These are phyloP conservation scores for Phymorhynchus buccinoides DNA, from an alignment of 1,140 invertebrate species.

Conservation along the genomic window DNA sequence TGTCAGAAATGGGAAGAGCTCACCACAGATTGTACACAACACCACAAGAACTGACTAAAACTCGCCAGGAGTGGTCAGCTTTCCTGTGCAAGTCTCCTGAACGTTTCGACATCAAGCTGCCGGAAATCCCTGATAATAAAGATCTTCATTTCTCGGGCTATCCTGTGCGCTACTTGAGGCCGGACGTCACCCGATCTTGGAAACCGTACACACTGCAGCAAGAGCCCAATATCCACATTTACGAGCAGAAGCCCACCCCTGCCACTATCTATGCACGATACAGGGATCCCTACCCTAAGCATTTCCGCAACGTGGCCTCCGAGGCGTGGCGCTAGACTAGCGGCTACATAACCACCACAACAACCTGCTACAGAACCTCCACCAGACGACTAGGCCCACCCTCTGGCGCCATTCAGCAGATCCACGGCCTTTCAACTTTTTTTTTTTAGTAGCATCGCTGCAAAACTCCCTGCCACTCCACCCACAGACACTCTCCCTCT, in stretches of 20 bases:
- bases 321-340: too few relatives aligned
- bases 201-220: constrained; percentile 62
- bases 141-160: constrained; percentile 68
- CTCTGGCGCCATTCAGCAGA: too few relatives aligned
- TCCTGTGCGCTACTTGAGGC: constrained; percentile 66
- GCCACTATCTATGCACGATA: constrained; percentile 68
- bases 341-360: too few relatives aligned
- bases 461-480: too few relatives aligned
- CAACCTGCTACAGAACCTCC: too few relatives aligned
- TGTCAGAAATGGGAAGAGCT: constrained; percentile 63
- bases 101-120: constrained; percentile 66
- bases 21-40: constrained; percentile 67
- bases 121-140: constrained; percentile 60
- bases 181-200: constrained; percentile 68
- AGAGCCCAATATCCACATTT: constrained; percentile 66
- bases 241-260: constrained; percentile 66
- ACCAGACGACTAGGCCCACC: too few relatives aligned
- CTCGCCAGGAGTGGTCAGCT: constrained; percentile 65
- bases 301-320: too few relatives aligned
- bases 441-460: too few relatives aligned
- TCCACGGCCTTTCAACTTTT: too few relatives aligned
- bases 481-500: too few relatives aligned
- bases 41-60: constrained; percentile 64
- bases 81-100: constrained; percentile 68
- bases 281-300: too few relatives aligned